These are phyloP conservation scores for Acleris sparsana DNA, from an alignment of 2,888 invertebrate genomes.

Conservation along the genomic window DNA sequence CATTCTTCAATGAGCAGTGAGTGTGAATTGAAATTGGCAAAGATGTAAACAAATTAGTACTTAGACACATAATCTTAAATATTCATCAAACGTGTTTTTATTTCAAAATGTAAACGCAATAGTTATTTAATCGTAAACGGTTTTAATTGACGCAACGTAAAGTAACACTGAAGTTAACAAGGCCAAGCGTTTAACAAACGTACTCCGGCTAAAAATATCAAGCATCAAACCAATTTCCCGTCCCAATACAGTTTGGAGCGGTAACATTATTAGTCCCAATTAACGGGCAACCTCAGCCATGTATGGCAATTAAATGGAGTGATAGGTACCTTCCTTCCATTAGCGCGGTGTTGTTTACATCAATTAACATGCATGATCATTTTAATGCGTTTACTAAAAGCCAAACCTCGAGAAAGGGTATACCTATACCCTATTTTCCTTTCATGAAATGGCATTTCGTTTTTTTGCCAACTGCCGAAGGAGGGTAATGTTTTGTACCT, in stretches of 20 bases:
- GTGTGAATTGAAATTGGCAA: no score
- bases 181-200: not conserved
- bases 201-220: not conserved
- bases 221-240: slow-evolving; percentile 45
- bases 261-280: slow-evolving; percentile 79
- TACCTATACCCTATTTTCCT: no score
- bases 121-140: no score
- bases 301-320: slow-evolving; percentile 81
- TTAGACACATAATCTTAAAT: no score
- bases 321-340: slow-evolving; percentile 79
- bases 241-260: slow-evolving; percentile 58
- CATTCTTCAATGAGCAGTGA: no score
- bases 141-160: no score
- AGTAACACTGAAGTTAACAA: not conserved
- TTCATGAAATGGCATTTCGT: no score
- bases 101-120: no score
- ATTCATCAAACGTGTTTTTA: no score
- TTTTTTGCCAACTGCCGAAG: no score
- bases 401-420: slow-evolving; percentile 59
- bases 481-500: no score
- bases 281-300: slow-evolving; percentile 80
- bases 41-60: no score
- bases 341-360: slow-evolving; percentile 78
- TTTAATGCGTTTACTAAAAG: slow-evolving; percentile 57
- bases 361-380: slow-evolving; percentile 77